Evolutionary conservation across 2,113 vertebrate species (phyloP), one percentile per base, ranked within the genome.

Genomic region (Limnothrissa miodon): DNA sequence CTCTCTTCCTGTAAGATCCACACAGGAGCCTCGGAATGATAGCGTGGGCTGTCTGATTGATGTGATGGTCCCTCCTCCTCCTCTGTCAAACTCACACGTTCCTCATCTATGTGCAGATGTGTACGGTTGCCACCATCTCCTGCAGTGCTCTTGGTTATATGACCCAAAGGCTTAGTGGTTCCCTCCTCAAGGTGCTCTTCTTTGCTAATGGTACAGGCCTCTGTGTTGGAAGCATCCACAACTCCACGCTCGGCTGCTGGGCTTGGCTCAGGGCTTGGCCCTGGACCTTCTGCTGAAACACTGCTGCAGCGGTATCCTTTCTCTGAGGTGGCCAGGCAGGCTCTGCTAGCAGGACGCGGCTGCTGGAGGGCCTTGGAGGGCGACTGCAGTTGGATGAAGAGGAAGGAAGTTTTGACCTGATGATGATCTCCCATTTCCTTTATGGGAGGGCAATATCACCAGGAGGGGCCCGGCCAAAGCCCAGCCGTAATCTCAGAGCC

Each of bases 371-470:
- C 80, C 87, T 90, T 92, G 80, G 86, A 88, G 80, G 89, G 90
- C 51, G 88, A 90, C 85, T 90, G 90, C 80, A 93, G 88, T 88
- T 90, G 86, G 83, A 93, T 88, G 79, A 86, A 91, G 80, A 91
- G 92, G 92, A 92, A 93, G 91, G 92, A 93, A 92, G 89, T 92
- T 87, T 93, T 93, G 85, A 90, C 90, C 87, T 90, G 90, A 87
- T 91, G 89, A 85, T 90, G 90, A 90, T 92, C 89, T 87, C 83
- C 92, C 90, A 91, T 93, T 92, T 92, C 91, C 91, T 90, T 62
- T 45, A 84, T 82, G 44, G 88, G 83, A 90, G 84, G 83, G 83
- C 87, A 78, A 82, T 86, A 89, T 87, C 78, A 36, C 25, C 83
- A 53, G 62, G 81, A 42, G 48, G 79, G 78, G 29, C 46, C 36